Evolutionary conservation across 1,140 invertebrate species (phyloP).

Genomic region (Diabrotica undecimpunctata): DNA sequence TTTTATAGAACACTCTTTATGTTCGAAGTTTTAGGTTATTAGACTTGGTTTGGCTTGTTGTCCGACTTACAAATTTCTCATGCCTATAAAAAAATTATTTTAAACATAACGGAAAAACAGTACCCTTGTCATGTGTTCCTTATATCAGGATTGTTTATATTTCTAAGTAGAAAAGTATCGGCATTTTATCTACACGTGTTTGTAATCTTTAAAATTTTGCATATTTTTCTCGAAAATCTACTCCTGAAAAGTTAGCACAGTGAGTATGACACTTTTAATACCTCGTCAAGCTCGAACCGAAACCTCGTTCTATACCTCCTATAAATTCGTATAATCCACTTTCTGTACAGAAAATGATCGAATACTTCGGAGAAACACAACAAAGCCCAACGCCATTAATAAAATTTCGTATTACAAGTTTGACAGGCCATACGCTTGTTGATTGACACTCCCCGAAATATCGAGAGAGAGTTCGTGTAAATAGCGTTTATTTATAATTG

Average conservation of each 20-base stretch:
- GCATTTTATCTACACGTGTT: background rate
- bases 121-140: too few relatives aligned
- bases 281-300: conserved; percentile 1
- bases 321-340: conserved; percentile 2
- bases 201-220: conserved; percentile 4
- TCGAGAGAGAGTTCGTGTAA: background rate
- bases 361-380: conserved; percentile 2
- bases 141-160: too few relatives aligned
- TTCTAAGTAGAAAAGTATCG: too few relatives aligned
- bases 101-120: too few relatives aligned
- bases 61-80: too few relatives aligned
- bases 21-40: too few relatives aligned
- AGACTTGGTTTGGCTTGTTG: too few relatives aligned
- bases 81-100: too few relatives aligned
- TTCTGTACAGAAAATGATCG: conserved; percentile 2
- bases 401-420: conserved; percentile 3
- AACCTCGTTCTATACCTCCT: background rate
- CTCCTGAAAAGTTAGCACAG: background rate
- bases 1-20: too few relatives aligned
- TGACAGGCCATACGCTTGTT: conserved; percentile 1
- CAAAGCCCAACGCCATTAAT: conserved; percentile 1
- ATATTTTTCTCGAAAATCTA: background rate
- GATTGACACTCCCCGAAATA: background rate
- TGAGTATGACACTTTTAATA: background rate
- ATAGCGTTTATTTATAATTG: conserved; percentile 1